These are phyloP conservation scores for Mermis nigrescens DNA, from an alignment of 2,888 invertebrate species.

Conservation along the genomic window DNA sequence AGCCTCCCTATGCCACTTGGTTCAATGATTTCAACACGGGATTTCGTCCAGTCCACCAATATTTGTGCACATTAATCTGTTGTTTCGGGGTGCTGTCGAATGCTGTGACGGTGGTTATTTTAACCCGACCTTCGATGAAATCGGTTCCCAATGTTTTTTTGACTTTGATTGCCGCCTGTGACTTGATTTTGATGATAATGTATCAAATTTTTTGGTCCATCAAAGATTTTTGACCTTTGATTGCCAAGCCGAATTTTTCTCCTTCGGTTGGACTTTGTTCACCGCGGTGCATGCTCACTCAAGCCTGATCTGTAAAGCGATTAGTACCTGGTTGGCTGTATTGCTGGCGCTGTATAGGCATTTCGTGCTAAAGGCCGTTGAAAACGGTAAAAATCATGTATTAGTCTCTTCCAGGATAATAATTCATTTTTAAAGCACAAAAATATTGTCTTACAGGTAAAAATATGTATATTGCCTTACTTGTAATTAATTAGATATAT, in stretches of 20 bases:
- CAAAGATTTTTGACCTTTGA: not conserved
- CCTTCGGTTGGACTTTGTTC: conserved; percentile 21
- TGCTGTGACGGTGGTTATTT: not conserved
- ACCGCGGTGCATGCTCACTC: conserved; percentile 26
- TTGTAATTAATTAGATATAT: too few species aligned
- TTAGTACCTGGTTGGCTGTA: conserved; percentile 28
- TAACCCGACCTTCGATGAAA: not conserved
- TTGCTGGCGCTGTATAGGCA: conserved; percentile 23
- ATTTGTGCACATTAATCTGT: not conserved
- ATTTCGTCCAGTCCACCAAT: not conserved
- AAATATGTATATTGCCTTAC: too few species aligned
- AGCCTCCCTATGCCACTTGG: too few species aligned
- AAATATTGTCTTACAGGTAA: too few species aligned
- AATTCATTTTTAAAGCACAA: too few species aligned
- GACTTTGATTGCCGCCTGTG: not conserved
- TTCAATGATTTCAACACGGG: not conserved
- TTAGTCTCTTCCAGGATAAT: too few species aligned
- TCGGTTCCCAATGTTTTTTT: not conserved
- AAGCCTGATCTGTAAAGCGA: conserved; percentile 25
- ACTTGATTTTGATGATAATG: not conserved
- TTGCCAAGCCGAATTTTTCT: not conserved
- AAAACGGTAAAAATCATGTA: too few species aligned
- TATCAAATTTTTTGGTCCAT: not conserved
- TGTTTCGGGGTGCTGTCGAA: not conserved
- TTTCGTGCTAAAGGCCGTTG: not conserved